Conservation (phyloP, 2,797 vertebrate genomes). For the Bradypodion ventrale region DNA sequence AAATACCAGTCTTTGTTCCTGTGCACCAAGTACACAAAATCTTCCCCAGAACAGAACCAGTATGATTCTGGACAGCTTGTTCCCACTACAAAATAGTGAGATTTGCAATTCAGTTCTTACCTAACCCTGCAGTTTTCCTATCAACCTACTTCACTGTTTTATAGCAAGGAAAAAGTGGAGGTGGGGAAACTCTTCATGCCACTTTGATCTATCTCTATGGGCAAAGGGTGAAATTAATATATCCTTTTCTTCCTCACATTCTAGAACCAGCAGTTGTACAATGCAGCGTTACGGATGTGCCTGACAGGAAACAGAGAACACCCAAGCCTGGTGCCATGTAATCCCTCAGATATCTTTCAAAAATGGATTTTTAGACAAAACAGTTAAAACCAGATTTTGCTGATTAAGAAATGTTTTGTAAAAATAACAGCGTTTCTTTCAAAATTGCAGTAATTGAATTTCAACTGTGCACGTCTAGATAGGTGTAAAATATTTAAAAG, state of each 20-base stretch:
- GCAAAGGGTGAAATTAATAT: background rate
- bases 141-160: background rate
- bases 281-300: constrained; percentile 84
- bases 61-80: background rate
- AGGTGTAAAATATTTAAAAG: constrained; percentile 68
- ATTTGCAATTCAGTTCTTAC: background rate
- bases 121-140: background rate
- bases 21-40: background rate
- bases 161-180: background rate
- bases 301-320: constrained; percentile 86
- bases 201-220: background rate
- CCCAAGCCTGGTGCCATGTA: constrained; percentile 84
- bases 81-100: background rate
- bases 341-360: constrained; percentile 89
- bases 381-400: constrained; percentile 65
- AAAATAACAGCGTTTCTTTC: background rate
- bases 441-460: constrained; percentile 44
- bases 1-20: background rate
- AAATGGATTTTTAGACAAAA: constrained; percentile 90
- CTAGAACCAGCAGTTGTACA: constrained; percentile 89
- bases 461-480: constrained; percentile 66
- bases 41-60: background rate
- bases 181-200: background rate
- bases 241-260: constrained; percentile 37
- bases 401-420: constrained; percentile 50